phyloP scores from a whole-genome alignment of 2,888 invertebrate genomes.

The Helicoverpa assulta region DNA sequence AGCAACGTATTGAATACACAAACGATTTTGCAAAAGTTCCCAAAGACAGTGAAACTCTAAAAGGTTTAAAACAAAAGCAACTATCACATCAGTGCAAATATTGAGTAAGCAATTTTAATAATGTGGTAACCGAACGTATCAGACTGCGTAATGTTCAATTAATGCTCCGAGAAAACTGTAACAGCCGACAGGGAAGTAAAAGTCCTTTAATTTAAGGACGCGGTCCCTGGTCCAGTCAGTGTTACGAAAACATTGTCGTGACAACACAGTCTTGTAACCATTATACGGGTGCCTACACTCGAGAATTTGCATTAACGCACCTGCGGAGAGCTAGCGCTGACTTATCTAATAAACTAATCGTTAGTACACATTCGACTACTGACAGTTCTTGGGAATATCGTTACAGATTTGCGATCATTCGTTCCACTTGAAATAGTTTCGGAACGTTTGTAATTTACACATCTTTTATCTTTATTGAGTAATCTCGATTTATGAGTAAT shows the following conservation, averaged over 20 bases:
- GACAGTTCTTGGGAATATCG: slow-evolving; percentile 72
- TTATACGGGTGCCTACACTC: slow-evolving; percentile 50
- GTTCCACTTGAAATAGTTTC: slow-evolving; percentile 44
- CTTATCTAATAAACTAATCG: slow-evolving; percentile 79
- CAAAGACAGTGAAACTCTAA: slow-evolving; percentile 25
- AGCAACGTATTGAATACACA: slow-evolving; percentile 11
- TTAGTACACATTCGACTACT: slow-evolving; percentile 67
- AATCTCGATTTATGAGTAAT: slow-evolving; percentile 50
- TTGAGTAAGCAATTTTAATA: slow-evolving; percentile 60
- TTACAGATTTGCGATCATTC: slow-evolving; percentile 62
- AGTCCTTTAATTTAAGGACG: slow-evolving; percentile 80
- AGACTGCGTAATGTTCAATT: slow-evolving; percentile 75
- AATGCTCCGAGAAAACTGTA: slow-evolving; percentile 72
- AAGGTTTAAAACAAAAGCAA: slow-evolving; percentile 36
- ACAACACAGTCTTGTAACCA: slow-evolving; percentile 54
- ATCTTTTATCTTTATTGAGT: slow-evolving; percentile 45
- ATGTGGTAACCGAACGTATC: slow-evolving; percentile 66
- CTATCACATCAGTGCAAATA: slow-evolving; percentile 50
- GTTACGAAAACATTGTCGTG: slow-evolving; percentile 75
- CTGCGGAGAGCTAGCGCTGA: slow-evolving; percentile 66
- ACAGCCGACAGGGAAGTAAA: slow-evolving; percentile 78
- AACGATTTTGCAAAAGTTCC: slow-evolving; percentile 11
- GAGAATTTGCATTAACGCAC: slow-evolving; percentile 80
- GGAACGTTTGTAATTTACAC: slow-evolving; percentile 46
- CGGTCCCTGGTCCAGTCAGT: slow-evolving; percentile 65